phyloP scores from a whole-genome alignment of 2,888 invertebrate species.

The Trachelus stipa region DNA sequence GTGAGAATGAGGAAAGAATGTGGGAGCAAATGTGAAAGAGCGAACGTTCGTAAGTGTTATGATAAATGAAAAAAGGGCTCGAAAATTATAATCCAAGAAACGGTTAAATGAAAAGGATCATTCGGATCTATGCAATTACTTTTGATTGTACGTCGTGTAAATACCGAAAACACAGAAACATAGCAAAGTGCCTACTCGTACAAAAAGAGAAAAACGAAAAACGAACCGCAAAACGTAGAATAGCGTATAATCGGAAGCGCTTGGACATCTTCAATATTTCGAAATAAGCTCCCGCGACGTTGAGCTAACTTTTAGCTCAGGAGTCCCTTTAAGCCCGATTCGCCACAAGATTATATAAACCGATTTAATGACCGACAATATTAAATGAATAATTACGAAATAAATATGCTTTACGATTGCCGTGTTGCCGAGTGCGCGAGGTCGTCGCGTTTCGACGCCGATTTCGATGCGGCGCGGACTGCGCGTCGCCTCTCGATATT shows the following conservation, averaged over 20 bases:
- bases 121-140: slow-evolving; percentile 26
- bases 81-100: slow-evolving; percentile 16
- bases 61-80: too few relatives aligned
- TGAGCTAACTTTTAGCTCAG: not conserved
- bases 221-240: slow-evolving; percentile 12
- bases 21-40: slow-evolving; percentile 3
- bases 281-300: not conserved
- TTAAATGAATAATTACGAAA: slow-evolving; percentile 39
- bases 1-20: slow-evolving; percentile 8
- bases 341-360: slow-evolving; percentile 2
- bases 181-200: slow-evolving; percentile 63
- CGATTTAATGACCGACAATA: slow-evolving; percentile 49
- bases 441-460: too few relatives aligned
- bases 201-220: slow-evolving; percentile 35
- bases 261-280: not conserved
- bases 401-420: slow-evolving; percentile 19
- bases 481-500: too few relatives aligned
- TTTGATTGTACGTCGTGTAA: slow-evolving; percentile 28
- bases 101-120: slow-evolving; percentile 22
- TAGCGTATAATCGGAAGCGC: not conserved
- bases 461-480: too few relatives aligned
- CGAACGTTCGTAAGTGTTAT: not conserved
- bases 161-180: slow-evolving; percentile 46
- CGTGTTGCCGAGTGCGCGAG: slow-evolving; percentile 27
- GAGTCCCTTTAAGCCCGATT: not conserved